phyloP scores from a whole-genome alignment of 1,140 invertebrate species.

The Tetramorium alpestre region DNA sequence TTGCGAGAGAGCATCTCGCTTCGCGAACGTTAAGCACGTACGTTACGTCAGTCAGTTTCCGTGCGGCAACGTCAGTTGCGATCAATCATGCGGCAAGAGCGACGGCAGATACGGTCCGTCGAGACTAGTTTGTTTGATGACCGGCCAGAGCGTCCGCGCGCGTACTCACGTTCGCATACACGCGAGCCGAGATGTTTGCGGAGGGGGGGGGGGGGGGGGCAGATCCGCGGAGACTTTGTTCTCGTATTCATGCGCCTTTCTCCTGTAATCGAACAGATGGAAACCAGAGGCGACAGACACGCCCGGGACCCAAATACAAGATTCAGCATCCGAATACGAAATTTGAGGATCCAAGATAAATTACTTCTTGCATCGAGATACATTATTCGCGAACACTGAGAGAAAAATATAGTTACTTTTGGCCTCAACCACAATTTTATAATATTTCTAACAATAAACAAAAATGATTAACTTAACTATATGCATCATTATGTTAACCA shows the following conservation, averaged over 20 bases:
- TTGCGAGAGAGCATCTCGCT: constrained; percentile 15
- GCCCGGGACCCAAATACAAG: background rate
- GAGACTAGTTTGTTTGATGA: constrained; percentile 34
- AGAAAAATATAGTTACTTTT: too few relatives aligned
- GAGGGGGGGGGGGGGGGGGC: background rate
- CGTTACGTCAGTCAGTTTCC: constrained; percentile 53
- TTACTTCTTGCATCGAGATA: too few relatives aligned
- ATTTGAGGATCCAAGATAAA: background rate
- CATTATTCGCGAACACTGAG: too few relatives aligned
- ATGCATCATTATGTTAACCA: too few relatives aligned
- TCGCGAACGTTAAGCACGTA: constrained; percentile 37
- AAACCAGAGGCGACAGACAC: background rate
- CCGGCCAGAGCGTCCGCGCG: background rate
- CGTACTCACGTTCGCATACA: constrained; percentile 9
- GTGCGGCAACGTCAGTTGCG: constrained; percentile 50
- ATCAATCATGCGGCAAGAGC: constrained; percentile 47
- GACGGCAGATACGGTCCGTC: constrained; percentile 38
- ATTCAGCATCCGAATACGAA: background rate
- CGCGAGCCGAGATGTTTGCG: background rate
- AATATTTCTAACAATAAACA: too few relatives aligned
- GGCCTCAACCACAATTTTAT: too few relatives aligned
- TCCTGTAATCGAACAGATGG: background rate
- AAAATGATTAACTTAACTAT: too few relatives aligned
- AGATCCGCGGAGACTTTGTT: background rate
- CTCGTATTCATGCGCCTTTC: background rate